phyloP scores from a whole-genome alignment of 2,888 invertebrate genomes.

The Heliconius aoede region DNA sequence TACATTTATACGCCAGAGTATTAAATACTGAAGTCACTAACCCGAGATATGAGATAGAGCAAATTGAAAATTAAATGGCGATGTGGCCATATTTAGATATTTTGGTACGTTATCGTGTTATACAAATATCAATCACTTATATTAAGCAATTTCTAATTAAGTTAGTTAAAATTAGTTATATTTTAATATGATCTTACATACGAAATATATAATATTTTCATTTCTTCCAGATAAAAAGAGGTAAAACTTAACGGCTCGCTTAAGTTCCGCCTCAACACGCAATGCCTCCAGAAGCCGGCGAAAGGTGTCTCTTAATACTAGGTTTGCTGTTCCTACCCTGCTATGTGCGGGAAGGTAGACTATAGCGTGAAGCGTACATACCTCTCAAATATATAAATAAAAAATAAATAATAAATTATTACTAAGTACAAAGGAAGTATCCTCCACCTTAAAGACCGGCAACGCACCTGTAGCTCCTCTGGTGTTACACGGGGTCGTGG shows the following conservation, averaged over 20 bases:
- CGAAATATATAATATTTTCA: not conserved
- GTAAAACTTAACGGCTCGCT: too few relatives aligned
- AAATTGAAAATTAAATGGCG: conserved; percentile 20
- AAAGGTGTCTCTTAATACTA: not conserved
- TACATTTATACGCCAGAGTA: conserved; percentile 32
- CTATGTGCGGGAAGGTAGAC: not conserved
- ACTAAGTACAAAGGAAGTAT: too few relatives aligned
- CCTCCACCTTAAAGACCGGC: too few relatives aligned
- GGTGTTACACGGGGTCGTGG: too few relatives aligned
- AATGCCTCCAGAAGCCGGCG: not conserved
- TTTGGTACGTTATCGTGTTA: conserved; percentile 3
- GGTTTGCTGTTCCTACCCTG: not conserved
- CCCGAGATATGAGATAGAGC: conserved; percentile 24
- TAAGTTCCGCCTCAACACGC: not conserved
- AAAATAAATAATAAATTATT: too few relatives aligned
- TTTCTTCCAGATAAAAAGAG: too few relatives aligned
- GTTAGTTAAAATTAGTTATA: too few relatives aligned
- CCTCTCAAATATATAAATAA: too few relatives aligned
- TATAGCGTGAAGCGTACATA: not conserved
- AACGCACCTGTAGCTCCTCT: too few relatives aligned
- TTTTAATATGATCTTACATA: too few relatives aligned
- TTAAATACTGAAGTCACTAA: conserved; percentile 27
- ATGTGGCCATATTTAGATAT: not conserved
- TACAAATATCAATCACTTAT: not conserved
- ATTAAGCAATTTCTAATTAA: not conserved